Evolutionary conservation across 2,888 invertebrate species (phyloP), one percentile per base, ranked within the genome.

Genomic region (Brachyptera risi): DNA sequence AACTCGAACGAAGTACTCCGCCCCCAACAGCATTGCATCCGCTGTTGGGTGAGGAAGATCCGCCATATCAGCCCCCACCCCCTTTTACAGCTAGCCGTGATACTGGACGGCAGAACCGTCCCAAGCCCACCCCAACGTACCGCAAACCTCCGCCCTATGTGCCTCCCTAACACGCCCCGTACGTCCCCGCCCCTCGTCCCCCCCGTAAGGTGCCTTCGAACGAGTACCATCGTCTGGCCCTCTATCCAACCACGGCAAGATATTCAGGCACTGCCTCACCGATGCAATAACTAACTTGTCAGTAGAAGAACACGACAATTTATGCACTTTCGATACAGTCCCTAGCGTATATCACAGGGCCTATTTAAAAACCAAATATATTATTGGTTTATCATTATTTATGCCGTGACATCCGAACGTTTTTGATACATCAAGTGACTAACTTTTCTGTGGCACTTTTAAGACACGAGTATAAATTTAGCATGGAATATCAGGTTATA

Each of bases 131-230:
- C 54, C 92, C 94, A 65, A 91, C 92, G 69, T 94, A 95, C 82
- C 86, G 95, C 73, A 92, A 94, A 78, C 96, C 96, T 56, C 96
- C 96, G 64, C 96, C 96, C 38, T 96, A 97, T 77, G 96, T 96
- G 71, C 96, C 96, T 69, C 96, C 96, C 78, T 96, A 96, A 94
- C 74, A 73, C 58, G 56, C 13, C 26, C 31, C 17, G 15, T 15
- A 38, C 31, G n/a, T 17, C 37, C 56, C 37, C 56, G 23, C 19
- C 59, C 44, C 44, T 26, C n/a, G 17, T 27, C 26, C 58, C 50
- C 15, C 38, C 23, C 63, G 42, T 56, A 38, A 40, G 61, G 58
- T 56, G 61, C 63, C 59, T 56, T 59, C 57, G 61, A 51, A 9
- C 56, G 47, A 47, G n/a, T 62, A 62, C 59, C 62, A 56, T 49